These are phyloP conservation scores for Chymomyza fuscimana DNA, from an alignment of 2,888 invertebrate genomes.

Conservation along the genomic window DNA sequence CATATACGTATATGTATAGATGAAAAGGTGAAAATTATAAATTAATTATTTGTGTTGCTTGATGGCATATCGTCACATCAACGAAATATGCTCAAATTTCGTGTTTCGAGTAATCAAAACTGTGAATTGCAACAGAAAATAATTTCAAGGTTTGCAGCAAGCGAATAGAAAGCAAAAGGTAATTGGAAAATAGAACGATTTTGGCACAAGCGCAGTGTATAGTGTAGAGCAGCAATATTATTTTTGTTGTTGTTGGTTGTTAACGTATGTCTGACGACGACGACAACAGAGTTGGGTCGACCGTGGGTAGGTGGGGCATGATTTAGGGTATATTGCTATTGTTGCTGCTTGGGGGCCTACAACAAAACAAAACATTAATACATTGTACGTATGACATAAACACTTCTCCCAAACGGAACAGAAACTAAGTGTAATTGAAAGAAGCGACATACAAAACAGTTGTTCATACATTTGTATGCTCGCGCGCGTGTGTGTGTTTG, in stretches of 20 bases:
- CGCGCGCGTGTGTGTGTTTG: not conserved
- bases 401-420: conserved; percentile 52
- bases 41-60: conserved; percentile 63
- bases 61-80: conserved; percentile 67
- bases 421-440: conserved; percentile 58
- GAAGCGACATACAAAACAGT: conserved; percentile 60
- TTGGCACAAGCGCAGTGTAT: conserved; percentile 72
- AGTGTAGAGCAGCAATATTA: conserved; percentile 46
- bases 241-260: conserved; percentile 45
- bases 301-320: conserved; percentile 67
- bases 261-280: conserved; percentile 46
- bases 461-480: conserved; percentile 27
- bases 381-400: conserved; percentile 33
- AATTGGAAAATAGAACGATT: conserved; percentile 73
- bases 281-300: conserved; percentile 31
- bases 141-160: conserved; percentile 74
- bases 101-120: conserved; percentile 61
- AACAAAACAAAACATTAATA: conserved; percentile 55
- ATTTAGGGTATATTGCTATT: conserved; percentile 55
- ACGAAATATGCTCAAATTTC: conserved; percentile 66
- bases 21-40: conserved; percentile 69
- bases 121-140: conserved; percentile 67
- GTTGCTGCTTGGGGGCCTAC: conserved; percentile 38
- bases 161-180: conserved; percentile 73
- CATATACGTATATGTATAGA: conserved; percentile 27